phyloP scores from a whole-genome alignment of 2,888 invertebrate genomes.

The Eupithecia inturbata region DNA sequence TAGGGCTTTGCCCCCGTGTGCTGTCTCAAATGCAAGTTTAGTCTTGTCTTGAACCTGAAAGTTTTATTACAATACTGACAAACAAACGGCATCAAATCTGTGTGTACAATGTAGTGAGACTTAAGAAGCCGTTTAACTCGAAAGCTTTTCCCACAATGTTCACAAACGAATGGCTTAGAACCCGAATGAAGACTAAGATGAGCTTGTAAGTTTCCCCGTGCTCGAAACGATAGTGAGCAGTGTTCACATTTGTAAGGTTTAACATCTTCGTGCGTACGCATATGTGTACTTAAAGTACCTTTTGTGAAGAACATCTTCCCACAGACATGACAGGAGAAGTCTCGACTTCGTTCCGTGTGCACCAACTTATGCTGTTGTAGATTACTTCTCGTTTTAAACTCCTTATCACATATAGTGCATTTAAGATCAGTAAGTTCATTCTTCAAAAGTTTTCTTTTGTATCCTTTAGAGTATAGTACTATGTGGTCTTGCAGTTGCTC shows the following conservation, averaged over 20 bases:
- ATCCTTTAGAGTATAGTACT: constrained; percentile 58
- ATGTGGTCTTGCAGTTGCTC: constrained; percentile 70
- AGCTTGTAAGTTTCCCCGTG: constrained; percentile 72
- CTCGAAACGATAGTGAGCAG: constrained; percentile 74
- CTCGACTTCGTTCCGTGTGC: constrained; percentile 74
- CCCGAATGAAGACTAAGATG: constrained; percentile 74
- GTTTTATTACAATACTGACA: constrained; percentile 77
- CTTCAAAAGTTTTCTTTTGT: constrained; percentile 54
- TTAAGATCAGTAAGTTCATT: constrained; percentile 62
- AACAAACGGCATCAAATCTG: constrained; percentile 73
- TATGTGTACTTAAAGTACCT: constrained; percentile 74
- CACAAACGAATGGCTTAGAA: constrained; percentile 76
- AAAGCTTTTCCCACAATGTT: constrained; percentile 78
- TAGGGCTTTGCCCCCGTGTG: constrained; percentile 80
- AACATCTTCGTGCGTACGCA: constrained; percentile 72
- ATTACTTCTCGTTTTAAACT: constrained; percentile 73
- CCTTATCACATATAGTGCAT: constrained; percentile 70
- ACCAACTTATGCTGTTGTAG: constrained; percentile 70
- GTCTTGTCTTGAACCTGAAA: constrained; percentile 75
- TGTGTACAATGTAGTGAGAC: constrained; percentile 78
- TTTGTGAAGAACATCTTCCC: constrained; percentile 81
- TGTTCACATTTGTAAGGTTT: constrained; percentile 76
- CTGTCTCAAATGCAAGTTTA: constrained; percentile 74
- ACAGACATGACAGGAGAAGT: constrained; percentile 76
- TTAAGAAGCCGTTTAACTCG: constrained; percentile 76